Percentiles rank a stretch among this genome's conserved stretches.
phyloP scores from a whole-genome alignment of 1,140 invertebrate species.

The Conus betulinus region DNA sequence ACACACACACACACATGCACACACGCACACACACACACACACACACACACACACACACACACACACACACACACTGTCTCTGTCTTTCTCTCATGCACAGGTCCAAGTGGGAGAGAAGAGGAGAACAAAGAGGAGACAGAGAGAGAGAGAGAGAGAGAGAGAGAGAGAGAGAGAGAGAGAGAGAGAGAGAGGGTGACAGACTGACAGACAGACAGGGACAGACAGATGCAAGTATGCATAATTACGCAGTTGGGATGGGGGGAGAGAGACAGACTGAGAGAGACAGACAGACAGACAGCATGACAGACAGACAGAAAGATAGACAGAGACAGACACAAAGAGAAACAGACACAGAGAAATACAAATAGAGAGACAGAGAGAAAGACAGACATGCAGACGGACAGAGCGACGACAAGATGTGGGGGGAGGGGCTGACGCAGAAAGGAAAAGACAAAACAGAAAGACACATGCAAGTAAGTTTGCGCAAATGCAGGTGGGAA shows the following conservation, averaged over 20 bases:
- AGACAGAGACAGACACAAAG: neutral
- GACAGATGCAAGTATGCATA: too few relatives aligned
- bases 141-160: too few relatives aligned
- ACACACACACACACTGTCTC: constrained; percentile 10
- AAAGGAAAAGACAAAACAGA: constrained; percentile 12
- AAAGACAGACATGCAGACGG: constrained; percentile 20
- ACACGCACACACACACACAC: constrained; percentile 10
- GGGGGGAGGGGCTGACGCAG: neutral
- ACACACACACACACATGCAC: neutral
- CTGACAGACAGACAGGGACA: neutral
- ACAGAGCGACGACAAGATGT: neutral
- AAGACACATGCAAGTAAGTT: neutral
- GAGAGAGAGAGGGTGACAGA: too few relatives aligned
- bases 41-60: constrained; percentile 19
- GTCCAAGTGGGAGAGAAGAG: too few relatives aligned
- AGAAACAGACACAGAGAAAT: neutral
- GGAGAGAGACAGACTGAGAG: neutral
- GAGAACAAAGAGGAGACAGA: neutral
- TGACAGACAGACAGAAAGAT: too few relatives aligned
- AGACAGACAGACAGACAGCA: too few relatives aligned
- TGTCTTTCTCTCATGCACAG: too few relatives aligned
- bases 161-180: too few relatives aligned
- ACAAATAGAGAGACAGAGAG: too few relatives aligned
- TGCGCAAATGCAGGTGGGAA: neutral
- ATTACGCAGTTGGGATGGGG: too few relatives aligned